Base-by-base conservation (phyloP, 2,888 invertebrate species). In the Ashinkailepas kermadecensis region DNA sequence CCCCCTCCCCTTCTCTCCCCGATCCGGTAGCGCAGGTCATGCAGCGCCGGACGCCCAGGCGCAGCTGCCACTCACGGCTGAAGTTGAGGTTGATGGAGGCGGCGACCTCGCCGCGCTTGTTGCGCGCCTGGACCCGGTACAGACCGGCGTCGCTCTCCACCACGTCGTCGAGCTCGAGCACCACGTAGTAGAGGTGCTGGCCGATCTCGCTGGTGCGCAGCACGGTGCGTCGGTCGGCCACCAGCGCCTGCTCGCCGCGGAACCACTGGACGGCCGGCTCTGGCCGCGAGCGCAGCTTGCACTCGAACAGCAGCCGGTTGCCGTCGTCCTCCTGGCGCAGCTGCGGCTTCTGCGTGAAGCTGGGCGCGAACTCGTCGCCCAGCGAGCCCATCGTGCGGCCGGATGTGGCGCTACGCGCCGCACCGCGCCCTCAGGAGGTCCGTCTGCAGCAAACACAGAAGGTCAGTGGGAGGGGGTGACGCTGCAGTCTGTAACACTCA, bases 321-420 rank as follows among this genome's bases (percentile, higher is more conserved):
- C 96, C 96, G 88, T 96, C 96, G 88, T 96, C 96, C 88, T 97
- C 97, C 89, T 98, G 97, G 85, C 96, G 92, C 86, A 98, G 92
- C 89, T 95, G 95, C 85, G 97, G 97, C 92, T 97, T 97, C 90
- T 97, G 96, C 86, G 96, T 95, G 91, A 98, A 97, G 92, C 96
- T 97, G 89, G 97, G 97, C 90, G 97, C 96, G 90, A 96, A 94
- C 90, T 96, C 96, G 89, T 96, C 96, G 88, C 93, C 91, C 89
- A 93, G 93, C 93, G 94, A 94, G 82, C 84, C 84, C 83, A 83
- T 82, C 78, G 82, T 59, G 12, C 54, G 18, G 54, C 65, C 54
- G 54, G 56, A 18, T 54, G 23, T 0, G 39, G 13, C 54, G 56
- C 2, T 3, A 4, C 39, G 12, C 70, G 74, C 74, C 74, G 54